Evolutionary conservation across 2,113 vertebrate genomes (phyloP).

Genomic region (Elachura formosa): DNA sequence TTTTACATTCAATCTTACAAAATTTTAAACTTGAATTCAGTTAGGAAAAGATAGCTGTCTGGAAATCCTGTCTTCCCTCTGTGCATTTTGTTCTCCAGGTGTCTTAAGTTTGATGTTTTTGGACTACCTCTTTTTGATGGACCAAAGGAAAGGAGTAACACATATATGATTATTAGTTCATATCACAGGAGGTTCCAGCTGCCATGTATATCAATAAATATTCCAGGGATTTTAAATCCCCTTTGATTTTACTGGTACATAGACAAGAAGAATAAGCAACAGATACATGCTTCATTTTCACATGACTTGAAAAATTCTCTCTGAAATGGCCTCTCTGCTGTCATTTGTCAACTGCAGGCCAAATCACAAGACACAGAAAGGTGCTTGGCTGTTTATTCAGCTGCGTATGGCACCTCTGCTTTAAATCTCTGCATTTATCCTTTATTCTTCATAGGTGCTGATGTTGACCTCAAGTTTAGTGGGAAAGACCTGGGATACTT

Average conservation of each 20-base stretch:
- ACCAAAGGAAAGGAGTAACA: neutral
- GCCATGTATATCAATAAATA: neutral
- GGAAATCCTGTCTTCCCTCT: neutral
- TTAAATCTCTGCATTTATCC: neutral
- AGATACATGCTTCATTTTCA: neutral
- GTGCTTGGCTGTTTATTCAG: neutral
- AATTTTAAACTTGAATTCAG: neutral
- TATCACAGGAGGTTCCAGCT: neutral
- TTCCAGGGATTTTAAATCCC: neutral
- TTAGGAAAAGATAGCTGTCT: neutral
- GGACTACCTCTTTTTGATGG: neutral
- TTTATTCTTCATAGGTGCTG: neutral
- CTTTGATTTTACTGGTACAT: neutral
- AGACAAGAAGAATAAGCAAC: neutral
- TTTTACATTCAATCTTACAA: neutral
- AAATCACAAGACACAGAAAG: neutral
- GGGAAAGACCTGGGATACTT: neutral
- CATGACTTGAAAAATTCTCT: neutral
- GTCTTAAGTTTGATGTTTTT: neutral
- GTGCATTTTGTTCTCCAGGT: neutral
- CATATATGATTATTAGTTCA: neutral
- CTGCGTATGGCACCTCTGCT: neutral
- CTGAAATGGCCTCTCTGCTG: neutral
- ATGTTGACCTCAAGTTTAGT: neutral
- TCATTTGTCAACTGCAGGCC: neutral